These are phyloP conservation scores for Euschistus heros DNA, from an alignment of 1,140 invertebrate genomes.

Conservation along the genomic window DNA sequence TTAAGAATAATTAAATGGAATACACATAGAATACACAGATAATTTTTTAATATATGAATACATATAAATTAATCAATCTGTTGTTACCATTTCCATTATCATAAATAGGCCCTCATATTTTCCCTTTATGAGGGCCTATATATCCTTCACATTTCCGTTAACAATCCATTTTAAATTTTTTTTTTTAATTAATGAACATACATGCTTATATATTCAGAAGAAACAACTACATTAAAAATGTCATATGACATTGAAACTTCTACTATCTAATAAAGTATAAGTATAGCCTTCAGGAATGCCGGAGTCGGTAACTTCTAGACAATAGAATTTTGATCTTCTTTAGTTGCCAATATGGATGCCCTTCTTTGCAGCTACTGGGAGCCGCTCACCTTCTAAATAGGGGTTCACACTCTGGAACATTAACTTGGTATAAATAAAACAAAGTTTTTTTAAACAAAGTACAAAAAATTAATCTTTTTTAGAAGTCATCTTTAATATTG, in stretches of 20 bases:
- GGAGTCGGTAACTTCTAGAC: not conserved
- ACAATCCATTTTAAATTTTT: slow-evolving; percentile 8
- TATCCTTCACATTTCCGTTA: slow-evolving; percentile 14
- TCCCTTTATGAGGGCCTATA: slow-evolving; percentile 25
- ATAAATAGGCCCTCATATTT: slow-evolving; percentile 23
- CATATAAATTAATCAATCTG: slow-evolving; percentile 10
- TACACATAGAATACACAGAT: slow-evolving; percentile 1
- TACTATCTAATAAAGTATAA: slow-evolving; percentile 16
- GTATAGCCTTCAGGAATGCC: slow-evolving; percentile 1
- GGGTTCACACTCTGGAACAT: slow-evolving; percentile 51
- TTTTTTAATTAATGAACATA: slow-evolving; percentile 5
- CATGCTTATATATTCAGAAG: slow-evolving; percentile 15
- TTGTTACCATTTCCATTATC: slow-evolving; percentile 3
- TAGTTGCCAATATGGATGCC: slow-evolving; percentile 47
- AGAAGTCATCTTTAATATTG: too few species aligned
- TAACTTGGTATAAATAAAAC: too few species aligned
- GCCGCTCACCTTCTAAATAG: slow-evolving; percentile 64
- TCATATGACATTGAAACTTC: slow-evolving; percentile 13
- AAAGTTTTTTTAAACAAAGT: too few species aligned
- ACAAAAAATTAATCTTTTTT: too few species aligned
- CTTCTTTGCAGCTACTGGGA: slow-evolving; percentile 81
- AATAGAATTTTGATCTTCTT: not conserved
- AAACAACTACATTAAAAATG: slow-evolving; percentile 16
- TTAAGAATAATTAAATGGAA: not conserved
- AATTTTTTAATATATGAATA: slow-evolving; percentile 6